Base-by-base conservation (phyloP, 2,888 invertebrate species). In the Thelaira solivaga region DNA sequence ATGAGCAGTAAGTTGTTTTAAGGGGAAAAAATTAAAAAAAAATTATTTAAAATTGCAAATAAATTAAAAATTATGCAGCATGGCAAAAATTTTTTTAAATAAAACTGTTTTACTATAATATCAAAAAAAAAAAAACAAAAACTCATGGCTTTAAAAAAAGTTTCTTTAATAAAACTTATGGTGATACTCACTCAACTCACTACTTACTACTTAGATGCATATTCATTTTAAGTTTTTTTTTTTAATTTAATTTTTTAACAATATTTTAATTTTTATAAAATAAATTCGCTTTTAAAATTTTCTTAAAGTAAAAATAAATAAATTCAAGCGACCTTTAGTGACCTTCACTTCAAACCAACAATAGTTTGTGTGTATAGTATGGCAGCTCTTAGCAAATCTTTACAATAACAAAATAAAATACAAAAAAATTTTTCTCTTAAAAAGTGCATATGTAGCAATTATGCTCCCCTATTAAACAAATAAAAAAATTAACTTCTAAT, bases 1-100 rank as follows among this genome's bases (percentile, higher is more conserved):
- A 85, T 85, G 85, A 85, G 85, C 85, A 83, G 85, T 85, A 85
- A 85, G 85, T 85, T 61, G 18, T 31, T 16, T 72, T 47, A 73
- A 61, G 65, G 39, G 62, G 62, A 67, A 77, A 74, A 29, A 55
- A 45, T 11, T 22, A 26, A 34, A 72, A 55, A 72, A 24, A 80
- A 80, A 67, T 57, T 13, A 75, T 22, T 68, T 59, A 51, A 77
- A 61, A 62, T 53, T 65, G 61, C 51, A 57, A 75, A 61, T 55
- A 57, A 69, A 57, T 45, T 47, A n/a, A 41, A n/a, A 55, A 59
- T 51, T 39, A 62, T 65, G 72, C 72, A 76, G 72, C 72, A 65
- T 76, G 75, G 55, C 59, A 69, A 71, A 71, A 6, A 62, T 45
- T 22, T 55, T 11, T n/a, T n/a, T n/a, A n/a, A n/a, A n/a, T n/a